Percentiles rank a stretch among this genome's conserved stretches.
phyloP scores from a whole-genome alignment of 2,797 vertebrate genomes.

The Pseudotriccus pelzelni region DNA sequence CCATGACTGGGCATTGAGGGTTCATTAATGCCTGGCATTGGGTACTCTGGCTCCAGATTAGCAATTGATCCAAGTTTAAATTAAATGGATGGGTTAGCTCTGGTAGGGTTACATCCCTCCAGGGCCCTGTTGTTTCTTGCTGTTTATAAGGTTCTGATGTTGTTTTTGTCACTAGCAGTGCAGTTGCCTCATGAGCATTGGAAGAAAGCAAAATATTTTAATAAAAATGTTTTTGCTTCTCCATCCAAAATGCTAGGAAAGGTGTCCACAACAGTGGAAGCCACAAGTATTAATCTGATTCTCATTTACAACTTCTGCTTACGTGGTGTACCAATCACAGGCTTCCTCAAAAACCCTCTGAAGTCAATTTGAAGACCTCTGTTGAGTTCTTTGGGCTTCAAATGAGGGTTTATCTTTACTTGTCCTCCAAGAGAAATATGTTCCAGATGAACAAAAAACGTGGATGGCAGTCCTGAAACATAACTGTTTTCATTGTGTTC shows the following conservation, averaged over 20 bases:
- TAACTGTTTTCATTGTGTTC: constrained; percentile 43
- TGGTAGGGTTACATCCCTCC: not conserved
- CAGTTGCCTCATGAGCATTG: not conserved
- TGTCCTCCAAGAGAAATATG: constrained; percentile 34
- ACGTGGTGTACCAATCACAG: not conserved
- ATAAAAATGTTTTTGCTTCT: not conserved
- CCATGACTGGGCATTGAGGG: not conserved
- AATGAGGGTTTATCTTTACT: constrained; percentile 14
- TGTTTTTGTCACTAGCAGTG: not conserved
- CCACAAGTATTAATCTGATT: not conserved
- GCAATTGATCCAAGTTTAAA: constrained; percentile 3
- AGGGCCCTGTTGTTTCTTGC: not conserved
- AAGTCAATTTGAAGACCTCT: constrained; percentile 17
- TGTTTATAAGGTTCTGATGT: not conserved
- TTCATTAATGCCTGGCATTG: not conserved
- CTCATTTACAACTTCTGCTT: not conserved
- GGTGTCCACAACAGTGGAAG: not conserved
- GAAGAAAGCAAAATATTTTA: not conserved
- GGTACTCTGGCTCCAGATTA: not conserved
- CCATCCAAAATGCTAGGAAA: not conserved
- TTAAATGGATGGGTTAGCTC: not conserved
- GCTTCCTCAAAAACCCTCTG: not conserved
- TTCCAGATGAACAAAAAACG: constrained; percentile 37
- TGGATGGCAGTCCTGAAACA: constrained; percentile 40
- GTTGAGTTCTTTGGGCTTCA: not conserved